These are phyloP conservation scores for Philhelius pedissequus DNA, from an alignment of 2,888 invertebrate species.

Conservation along the genomic window DNA sequence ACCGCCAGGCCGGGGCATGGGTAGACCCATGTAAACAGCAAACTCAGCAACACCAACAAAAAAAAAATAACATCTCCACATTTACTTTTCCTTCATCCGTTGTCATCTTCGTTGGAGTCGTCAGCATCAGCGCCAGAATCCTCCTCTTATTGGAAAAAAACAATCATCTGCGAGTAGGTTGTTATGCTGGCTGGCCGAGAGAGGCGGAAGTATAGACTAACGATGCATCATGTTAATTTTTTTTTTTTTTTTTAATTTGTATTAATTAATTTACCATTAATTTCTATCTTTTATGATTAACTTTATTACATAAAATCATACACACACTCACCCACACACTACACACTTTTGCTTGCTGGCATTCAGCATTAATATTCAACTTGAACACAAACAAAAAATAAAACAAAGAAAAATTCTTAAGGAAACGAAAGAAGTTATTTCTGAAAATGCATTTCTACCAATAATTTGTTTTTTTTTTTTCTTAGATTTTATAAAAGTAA, in stretches of 20 bases:
- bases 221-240: conserved; percentile 43
- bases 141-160: background rate
- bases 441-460: conserved; percentile 40
- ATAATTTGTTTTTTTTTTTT: conserved; percentile 8
- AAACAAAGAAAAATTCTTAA: background rate
- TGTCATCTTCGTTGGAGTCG: conserved; percentile 6
- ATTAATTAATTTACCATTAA: conserved; percentile 63
- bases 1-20: conserved; percentile 85
- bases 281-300: conserved; percentile 55
- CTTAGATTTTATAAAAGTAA: too few relatives aligned
- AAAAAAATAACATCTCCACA: conserved; percentile 19
- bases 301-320: conserved; percentile 27
- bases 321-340: background rate
- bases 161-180: background rate
- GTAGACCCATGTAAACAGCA: conserved; percentile 83
- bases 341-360: conserved; percentile 23
- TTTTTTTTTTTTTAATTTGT: conserved; percentile 52
- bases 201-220: background rate
- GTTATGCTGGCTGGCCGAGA: background rate
- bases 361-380: conserved; percentile 17
- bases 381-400: background rate
- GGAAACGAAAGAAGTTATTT: conserved; percentile 17
- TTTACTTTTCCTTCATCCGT: conserved; percentile 32
- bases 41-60: conserved; percentile 35
- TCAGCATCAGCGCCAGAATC: background rate